Evolutionary conservation across 2,113 vertebrate species (phyloP), one percentile per base, ranked within the genome.

Genomic region (Corythaeola cristata): DNA sequence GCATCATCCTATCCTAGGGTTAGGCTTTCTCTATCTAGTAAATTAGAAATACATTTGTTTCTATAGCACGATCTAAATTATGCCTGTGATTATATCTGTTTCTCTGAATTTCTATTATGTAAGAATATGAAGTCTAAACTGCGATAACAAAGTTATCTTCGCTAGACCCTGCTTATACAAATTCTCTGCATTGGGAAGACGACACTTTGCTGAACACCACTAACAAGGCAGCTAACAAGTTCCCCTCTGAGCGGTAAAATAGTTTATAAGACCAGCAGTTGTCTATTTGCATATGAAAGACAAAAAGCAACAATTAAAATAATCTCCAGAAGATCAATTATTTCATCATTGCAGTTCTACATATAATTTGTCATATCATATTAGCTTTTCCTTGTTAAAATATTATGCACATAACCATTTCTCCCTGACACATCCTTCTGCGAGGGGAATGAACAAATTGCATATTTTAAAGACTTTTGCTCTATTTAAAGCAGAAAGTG

Each of bases 281-380:
- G 30, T 20, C 39, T 47, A 90, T 94, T 96, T 93, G 79, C 88
- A 96, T 92, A 87, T 68, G 80, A 96, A 94, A 93, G 90, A 90
- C 33, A 74, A 78, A 90, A 90, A 67, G 19, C 5, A 83, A 84
- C 45, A 49, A 75, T 81, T 87, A 77, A 72, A 89, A 87, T 89
- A 64, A 86, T 87, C 56, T 89, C 68, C 63, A 89, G 47, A 83
- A 96, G 60, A 93, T 66, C 30, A 88, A 41, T 49, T 90, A 44
- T 75, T 93, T 89, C 53, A 55, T 62, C 39, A 69, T n/a, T 95
- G 32, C 56, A 35, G 22, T 71, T 89, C 69, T 85, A 88, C 37
- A 32, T 60, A 68, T 8, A 81, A 72, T 87, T 89, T 95, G 64
- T 74, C 83, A 67, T 23, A 77, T 81, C 66, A 47, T 26, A 55